Percentiles rank a stretch among this genome's conserved stretches.
These are phyloP conservation scores for Tetramorium bicarinatum DNA, from an alignment of 2,888 invertebrate genomes.

Conservation along the genomic window DNA sequence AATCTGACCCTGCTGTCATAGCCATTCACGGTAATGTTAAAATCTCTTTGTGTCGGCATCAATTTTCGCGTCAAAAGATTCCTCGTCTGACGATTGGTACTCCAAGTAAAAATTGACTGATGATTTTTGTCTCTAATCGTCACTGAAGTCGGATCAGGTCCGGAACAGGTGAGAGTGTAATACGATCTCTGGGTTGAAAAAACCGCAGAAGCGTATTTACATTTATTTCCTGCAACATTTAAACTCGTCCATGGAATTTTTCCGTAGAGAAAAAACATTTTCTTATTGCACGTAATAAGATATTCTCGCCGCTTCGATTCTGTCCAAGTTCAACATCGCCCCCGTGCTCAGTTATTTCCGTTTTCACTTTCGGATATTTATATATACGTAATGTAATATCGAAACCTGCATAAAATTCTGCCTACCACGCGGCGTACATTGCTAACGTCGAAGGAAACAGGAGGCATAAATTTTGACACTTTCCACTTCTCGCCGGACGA, in stretches of 20 bases:
- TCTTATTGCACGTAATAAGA: not conserved
- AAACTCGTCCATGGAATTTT: not conserved
- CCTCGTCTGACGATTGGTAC: conserved; percentile 88
- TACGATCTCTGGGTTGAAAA: conserved; percentile 90
- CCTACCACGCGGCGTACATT: not conserved
- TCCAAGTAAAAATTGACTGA: conserved; percentile 86
- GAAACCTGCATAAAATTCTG: conserved; percentile 3
- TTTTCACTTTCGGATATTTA: not conserved
- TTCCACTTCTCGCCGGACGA: not conserved
- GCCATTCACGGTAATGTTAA: conserved; percentile 87
- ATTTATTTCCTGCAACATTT: conserved; percentile 83
- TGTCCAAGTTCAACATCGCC: not conserved
- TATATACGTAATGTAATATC: not conserved
- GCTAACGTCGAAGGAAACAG: not conserved
- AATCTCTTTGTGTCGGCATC: conserved; percentile 87
- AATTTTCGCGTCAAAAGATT: conserved; percentile 87
- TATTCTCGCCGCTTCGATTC: not conserved
- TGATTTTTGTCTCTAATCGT: conserved; percentile 87
- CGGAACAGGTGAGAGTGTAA: conserved; percentile 90
- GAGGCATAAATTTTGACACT: conserved; percentile 13
- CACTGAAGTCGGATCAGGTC: conserved; percentile 89
- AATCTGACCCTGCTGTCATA: conserved; percentile 89
- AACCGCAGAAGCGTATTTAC: conserved; percentile 88
- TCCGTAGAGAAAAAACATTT: not conserved
- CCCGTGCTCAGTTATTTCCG: not conserved